Evolutionary conservation across 2,888 invertebrate genomes (phyloP), one percentile per base, ranked within the genome.

Genomic region (Cephonodes hylas): DNA sequence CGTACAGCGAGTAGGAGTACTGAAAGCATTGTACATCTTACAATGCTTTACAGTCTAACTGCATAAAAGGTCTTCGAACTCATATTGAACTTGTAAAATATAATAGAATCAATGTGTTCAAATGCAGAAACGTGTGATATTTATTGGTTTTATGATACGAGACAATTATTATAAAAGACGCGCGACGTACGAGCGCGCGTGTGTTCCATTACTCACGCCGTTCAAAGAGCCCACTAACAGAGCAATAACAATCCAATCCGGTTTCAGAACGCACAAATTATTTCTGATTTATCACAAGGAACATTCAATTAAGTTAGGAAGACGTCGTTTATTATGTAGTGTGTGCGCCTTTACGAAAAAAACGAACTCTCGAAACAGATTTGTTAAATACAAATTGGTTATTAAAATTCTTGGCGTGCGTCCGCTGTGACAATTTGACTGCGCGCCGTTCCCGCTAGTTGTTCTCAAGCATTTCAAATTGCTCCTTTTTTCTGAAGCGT

Each of bases 331-430:
- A 75, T 84, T 73, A 81, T 79, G 76, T 76, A 66, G 75, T 68
- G 53, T 69, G 58, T 62, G 67, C 59, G 64, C 48, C 60, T 66
- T 72, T 64, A 60, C 68, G 67, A 71, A 76, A 75, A 81, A 72
- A 76, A 63, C 67, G 61, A 64, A 63, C 63, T 67, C 71, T 70
- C 71, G 74, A 77, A 73, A 77, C 76, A 80, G 77, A 85, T 88
- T 86, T 86, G 87, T 91, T 88, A 88, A 89, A 89, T 85, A 88
- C 90, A 88, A 90, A 91, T 90, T 90, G 89, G 86, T 89, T 89
- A 90, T 91, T 91, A 91, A 89, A 79, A 91, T 91, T 90, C 90
- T 80, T 83, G 79, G 81, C 86, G 79, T 66, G 76, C 75, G 75
- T 69, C 68, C 70, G 70, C 68, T 69, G 75, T 77, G 79, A 82